These are phyloP conservation scores for Diceros bicornis DNA, from an alignment of 2,797 vertebrate species.

Conservation along the genomic window DNA sequence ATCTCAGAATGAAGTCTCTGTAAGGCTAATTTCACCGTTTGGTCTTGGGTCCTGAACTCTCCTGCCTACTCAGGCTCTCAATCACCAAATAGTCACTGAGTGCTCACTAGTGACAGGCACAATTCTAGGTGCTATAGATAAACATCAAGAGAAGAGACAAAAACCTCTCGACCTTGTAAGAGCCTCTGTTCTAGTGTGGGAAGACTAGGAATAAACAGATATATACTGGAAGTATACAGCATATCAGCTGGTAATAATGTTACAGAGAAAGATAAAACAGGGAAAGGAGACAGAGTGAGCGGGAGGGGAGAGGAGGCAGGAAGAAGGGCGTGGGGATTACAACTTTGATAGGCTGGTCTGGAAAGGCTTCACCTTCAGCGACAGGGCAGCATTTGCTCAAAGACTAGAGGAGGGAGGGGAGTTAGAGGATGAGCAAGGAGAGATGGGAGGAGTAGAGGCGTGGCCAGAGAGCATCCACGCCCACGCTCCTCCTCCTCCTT, in stretches of 20 bases:
- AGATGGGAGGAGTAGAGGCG: rapidly evolving
- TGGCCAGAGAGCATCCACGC: rapidly evolving
- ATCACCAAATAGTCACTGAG: neutral
- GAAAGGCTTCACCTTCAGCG: neutral
- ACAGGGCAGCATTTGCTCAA: neutral
- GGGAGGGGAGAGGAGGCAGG: too few relatives aligned
- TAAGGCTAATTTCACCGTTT: neutral
- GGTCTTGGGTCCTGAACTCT: neutral
- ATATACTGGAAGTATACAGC: neutral
- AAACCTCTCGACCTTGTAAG: neutral
- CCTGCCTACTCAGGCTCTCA: neutral
- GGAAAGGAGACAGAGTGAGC: neutral
- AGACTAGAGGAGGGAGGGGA: neutral
- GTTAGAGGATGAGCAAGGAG: neutral
- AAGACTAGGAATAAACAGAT: neutral
- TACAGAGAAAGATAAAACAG: neutral
- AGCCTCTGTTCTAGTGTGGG: neutral
- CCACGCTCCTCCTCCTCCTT: neutral
- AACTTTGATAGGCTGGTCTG: rapidly evolving
- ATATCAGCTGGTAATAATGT: neutral
- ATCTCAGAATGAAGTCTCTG: neutral
- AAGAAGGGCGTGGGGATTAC: neutral
- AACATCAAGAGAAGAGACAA: neutral
- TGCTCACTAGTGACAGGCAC: neutral
- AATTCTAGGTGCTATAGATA: neutral